Evolutionary conservation across 2,888 invertebrate genomes (phyloP), one percentile per base, ranked within the genome.

Genomic region (Lypha dubia): DNA sequence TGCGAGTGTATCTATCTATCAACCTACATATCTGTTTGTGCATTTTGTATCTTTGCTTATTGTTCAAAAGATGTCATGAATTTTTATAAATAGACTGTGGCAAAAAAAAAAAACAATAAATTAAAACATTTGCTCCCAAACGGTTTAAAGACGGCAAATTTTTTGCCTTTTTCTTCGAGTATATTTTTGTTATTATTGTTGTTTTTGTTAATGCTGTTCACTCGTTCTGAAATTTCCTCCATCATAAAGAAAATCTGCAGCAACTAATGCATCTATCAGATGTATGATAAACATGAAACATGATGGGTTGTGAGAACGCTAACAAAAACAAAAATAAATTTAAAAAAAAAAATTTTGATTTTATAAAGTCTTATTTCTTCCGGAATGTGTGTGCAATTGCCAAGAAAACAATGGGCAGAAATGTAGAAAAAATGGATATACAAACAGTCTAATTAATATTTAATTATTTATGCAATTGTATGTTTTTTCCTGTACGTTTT

Each of bases 71-170:
- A 84, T 81, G 80, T 84, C 80, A 77, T 84, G 80, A 63, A 63
- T 65, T 84, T 68, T 77, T 84, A 84, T 81, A 84, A 84, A 84
- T 84, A 84, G 74, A 84, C 80, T 68, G 77, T 81, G 68, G 74
- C 77, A 77, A 70, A 83, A 82, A n/a, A 77, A 3, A 73, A 41
- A 58, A 41, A 67, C 28, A 49, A 44, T 22, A 28, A n/a, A n/a
- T n/a, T 8, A 9, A 24, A 20, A 44, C 5, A 32, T 41, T 53
- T 73, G 80, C 58, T 77, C 49, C 56, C 49, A 62, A 81, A 71
- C 35, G 22, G 46, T 68, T 80, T 80, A 56, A 62, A 74, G 60
- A 56, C 68, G 49, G 62, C 73, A 24, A 24, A 46, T 80, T 79
- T 65, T 62, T 44, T 32, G 49, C 32, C n/a, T 22, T 79, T 70